A percentile compares a stretch with the other conserved stretches of the same genome.
Evolutionary conservation across 2,113 vertebrate genomes (phyloP).

Genomic region (Ptilonorhynchus violaceus): DNA sequence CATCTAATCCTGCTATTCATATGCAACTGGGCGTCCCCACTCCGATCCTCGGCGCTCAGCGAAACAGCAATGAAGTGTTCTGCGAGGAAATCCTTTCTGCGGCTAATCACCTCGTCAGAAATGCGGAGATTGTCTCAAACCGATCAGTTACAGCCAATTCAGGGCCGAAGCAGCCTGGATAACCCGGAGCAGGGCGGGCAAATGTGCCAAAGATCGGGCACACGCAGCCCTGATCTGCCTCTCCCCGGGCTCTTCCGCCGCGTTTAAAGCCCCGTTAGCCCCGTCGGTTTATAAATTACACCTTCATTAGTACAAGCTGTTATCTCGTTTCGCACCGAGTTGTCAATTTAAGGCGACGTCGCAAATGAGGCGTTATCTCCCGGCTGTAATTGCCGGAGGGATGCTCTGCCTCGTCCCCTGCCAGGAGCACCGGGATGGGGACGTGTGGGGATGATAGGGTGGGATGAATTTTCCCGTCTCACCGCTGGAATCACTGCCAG

Average conservation of each 20-base stretch:
- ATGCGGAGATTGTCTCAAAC: neutral
- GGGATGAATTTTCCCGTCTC: neutral
- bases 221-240: accelerated
- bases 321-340: neutral
- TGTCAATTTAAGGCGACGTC: neutral
- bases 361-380: neutral
- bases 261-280: neutral
- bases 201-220: accelerated
- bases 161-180: neutral
- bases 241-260: neutral
- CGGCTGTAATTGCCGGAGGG: neutral
- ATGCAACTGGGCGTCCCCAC: neutral
- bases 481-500: neutral
- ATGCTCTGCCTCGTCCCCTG: neutral
- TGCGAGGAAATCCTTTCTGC: neutral
- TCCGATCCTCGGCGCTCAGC: neutral
- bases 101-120: neutral
- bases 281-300: neutral
- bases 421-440: neutral
- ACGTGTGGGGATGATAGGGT: neutral
- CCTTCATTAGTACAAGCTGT: neutral
- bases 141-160: neutral
- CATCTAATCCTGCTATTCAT: neutral
- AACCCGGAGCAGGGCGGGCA: neutral
- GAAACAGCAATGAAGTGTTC: neutral